phyloP scores from a whole-genome alignment of 2,888 invertebrate genomes.

The Timema podura region DNA sequence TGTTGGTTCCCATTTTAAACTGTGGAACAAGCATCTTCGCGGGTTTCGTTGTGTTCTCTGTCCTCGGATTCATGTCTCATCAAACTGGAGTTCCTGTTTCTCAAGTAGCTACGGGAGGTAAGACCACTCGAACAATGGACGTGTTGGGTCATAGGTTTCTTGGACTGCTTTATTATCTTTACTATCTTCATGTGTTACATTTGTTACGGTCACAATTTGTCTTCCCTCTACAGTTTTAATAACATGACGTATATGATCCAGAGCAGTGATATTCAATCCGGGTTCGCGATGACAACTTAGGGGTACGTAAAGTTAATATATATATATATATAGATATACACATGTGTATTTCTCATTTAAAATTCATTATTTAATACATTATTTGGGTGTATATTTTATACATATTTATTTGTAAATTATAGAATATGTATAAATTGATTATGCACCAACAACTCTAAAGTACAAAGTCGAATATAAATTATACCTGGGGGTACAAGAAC shows the following conservation, averaged over 20 bases:
- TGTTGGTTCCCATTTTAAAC: constrained; percentile 67
- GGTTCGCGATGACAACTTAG: background rate
- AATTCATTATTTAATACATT: no score
- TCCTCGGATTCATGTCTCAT: constrained; percentile 69
- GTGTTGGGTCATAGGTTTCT: no score
- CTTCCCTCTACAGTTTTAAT: background rate
- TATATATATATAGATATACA: background rate
- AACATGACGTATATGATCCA: background rate
- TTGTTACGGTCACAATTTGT: background rate
- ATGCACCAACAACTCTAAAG: no score
- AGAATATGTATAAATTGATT: no score
- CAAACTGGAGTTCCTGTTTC: constrained; percentile 68
- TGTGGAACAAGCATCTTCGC: constrained; percentile 74
- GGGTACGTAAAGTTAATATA: background rate
- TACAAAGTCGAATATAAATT: no score
- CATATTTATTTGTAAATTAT: no score
- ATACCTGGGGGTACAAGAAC: no score
- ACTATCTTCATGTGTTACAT: background rate
- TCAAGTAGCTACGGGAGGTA: constrained; percentile 67
- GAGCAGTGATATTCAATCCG: background rate
- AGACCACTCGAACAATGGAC: constrained; percentile 4
- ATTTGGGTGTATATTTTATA: no score
- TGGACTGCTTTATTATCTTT: no score
- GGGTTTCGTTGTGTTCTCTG: constrained; percentile 76
- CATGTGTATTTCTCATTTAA: no score